phyloP scores from a whole-genome alignment of 2,113 vertebrate genomes.

The Ia io region DNA sequence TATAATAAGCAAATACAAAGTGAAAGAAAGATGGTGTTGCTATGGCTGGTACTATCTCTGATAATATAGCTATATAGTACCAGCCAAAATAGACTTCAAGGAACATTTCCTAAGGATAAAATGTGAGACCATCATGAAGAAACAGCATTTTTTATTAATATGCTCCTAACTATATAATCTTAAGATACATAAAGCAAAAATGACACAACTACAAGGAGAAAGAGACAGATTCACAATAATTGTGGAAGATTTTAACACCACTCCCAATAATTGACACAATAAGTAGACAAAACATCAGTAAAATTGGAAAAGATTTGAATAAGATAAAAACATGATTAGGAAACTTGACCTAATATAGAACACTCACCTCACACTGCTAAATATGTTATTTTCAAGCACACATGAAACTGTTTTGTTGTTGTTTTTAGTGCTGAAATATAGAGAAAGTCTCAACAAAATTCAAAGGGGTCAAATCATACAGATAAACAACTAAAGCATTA shows the following conservation, averaged over 20 bases:
- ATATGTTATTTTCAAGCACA: neutral
- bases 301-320: neutral
- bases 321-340: neutral
- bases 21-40: neutral
- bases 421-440: neutral
- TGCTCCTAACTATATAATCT: neutral
- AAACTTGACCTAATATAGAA: neutral
- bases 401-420: neutral
- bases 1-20: neutral
- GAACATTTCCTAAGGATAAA: neutral
- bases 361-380: neutral
- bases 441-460: constrained; percentile 6
- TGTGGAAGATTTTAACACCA: neutral
- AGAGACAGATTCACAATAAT: neutral
- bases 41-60: neutral
- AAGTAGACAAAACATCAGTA: neutral
- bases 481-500: neutral
- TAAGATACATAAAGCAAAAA: neutral
- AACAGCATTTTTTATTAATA: neutral
- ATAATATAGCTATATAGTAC: neutral
- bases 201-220: neutral
- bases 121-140: neutral
- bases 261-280: neutral
- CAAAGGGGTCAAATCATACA: neutral
- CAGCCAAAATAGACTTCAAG: neutral